Conservation (phyloP, 2,888 invertebrate genomes). For the Bruchidius siliquastri region DNA sequence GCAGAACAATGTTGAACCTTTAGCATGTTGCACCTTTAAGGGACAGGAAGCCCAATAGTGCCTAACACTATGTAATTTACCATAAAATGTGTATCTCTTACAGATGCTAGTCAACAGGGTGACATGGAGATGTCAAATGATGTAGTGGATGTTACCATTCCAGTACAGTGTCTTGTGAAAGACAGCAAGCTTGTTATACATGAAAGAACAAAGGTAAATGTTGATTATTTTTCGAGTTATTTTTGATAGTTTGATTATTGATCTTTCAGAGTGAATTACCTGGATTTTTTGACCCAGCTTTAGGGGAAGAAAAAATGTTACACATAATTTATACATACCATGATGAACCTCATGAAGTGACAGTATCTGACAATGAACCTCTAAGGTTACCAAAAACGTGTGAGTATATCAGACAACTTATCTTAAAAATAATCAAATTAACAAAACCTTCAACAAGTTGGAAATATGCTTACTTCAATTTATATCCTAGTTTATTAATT, state of each 20-base stretch:
- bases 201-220: slow-evolving; percentile 75
- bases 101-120: slow-evolving; percentile 18
- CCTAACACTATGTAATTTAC: too few species aligned
- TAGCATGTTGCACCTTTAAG: too few species aligned
- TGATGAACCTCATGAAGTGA: slow-evolving; percentile 71
- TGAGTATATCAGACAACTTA: slow-evolving; percentile 42
- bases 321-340: slow-evolving; percentile 83
- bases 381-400: slow-evolving; percentile 73
- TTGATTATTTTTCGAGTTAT: too few species aligned
- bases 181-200: slow-evolving; percentile 84
- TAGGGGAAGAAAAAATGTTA: slow-evolving; percentile 86
- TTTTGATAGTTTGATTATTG: background rate
- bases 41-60: too few species aligned
- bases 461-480: too few species aligned
- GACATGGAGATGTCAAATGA: slow-evolving; percentile 46
- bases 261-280: slow-evolving; percentile 81
- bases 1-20: too few species aligned
- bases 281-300: slow-evolving; percentile 94
- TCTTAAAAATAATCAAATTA: too few species aligned
- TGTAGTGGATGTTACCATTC: slow-evolving; percentile 88
- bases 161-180: slow-evolving; percentile 88
- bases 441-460: too few species aligned
- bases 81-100: slow-evolving; percentile 1
- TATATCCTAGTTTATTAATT: background rate
- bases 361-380: slow-evolving; percentile 74